Evolutionary conservation across 2,888 invertebrate genomes (phyloP).

Genomic region (Criorhina ranunculi): DNA sequence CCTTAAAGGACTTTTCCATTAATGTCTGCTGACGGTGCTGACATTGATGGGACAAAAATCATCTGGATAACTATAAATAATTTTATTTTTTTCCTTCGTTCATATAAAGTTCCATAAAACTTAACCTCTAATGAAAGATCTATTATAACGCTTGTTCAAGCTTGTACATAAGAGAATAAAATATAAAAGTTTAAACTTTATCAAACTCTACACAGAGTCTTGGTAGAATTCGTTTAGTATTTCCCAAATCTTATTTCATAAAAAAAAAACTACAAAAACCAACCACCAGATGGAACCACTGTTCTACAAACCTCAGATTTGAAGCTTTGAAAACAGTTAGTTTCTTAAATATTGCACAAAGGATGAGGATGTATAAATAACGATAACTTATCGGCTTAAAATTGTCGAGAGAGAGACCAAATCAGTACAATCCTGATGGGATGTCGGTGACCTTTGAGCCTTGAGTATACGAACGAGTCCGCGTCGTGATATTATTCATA

Average conservation of each 20-base stretch:
- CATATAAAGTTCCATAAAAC: conserved; percentile 1
- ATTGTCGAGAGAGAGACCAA: not conserved
- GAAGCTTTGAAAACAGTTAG: conserved; percentile 7
- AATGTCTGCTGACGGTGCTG: too few species aligned
- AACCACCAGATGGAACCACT: conserved; percentile 59
- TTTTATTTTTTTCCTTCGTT: conserved; percentile 12
- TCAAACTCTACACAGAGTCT: conserved; percentile 3
- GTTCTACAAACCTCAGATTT: not conserved
- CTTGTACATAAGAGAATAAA: conserved; percentile 26
- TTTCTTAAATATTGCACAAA: conserved; percentile 67
- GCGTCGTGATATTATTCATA: conserved; percentile 87
- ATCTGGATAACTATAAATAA: not conserved
- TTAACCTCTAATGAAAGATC: conserved; percentile 37
- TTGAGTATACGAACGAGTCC: conserved; percentile 84
- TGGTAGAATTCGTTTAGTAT: conserved; percentile 2
- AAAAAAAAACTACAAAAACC: conserved; percentile 31
- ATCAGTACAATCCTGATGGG: conserved; percentile 89
- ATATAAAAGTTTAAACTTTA: conserved; percentile 13
- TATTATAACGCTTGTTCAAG: conserved; percentile 10
- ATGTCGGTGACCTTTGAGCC: conserved; percentile 89
- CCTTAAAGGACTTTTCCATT: too few species aligned
- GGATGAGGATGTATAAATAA: conserved; percentile 59
- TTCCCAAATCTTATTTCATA: conserved; percentile 18
- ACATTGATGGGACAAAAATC: too few species aligned
- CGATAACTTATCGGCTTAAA: conserved; percentile 21